Percentiles rank a stretch among this genome's conserved stretches.
Evolutionary conservation across 2,888 invertebrate genomes (phyloP).

Genomic region (Cryptocheilus praepositus): DNA sequence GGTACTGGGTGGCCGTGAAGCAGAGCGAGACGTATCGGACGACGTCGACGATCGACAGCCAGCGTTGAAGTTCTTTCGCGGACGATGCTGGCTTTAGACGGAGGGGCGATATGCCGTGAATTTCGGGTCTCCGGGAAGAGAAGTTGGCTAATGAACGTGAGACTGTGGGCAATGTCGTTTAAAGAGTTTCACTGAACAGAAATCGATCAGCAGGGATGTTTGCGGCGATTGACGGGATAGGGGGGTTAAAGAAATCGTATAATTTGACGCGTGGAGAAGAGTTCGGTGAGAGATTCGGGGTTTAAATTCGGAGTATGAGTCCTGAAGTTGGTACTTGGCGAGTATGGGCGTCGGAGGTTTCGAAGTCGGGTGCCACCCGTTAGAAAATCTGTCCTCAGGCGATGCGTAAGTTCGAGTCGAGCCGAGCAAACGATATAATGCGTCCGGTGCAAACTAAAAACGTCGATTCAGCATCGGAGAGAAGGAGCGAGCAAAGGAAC

Average conservation of each 20-base stretch:
- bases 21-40: slow-evolving; percentile 15
- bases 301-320: too few relatives aligned
- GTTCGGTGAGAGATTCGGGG: not conserved
- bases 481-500: not conserved
- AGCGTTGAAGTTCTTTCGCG: not conserved
- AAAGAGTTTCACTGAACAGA: too few relatives aligned
- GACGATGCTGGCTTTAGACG: not conserved
- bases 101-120: too few relatives aligned
- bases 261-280: not conserved
- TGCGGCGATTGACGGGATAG: too few relatives aligned
- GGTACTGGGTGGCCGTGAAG: slow-evolving; percentile 40
- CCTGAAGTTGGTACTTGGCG: too few relatives aligned
- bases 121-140: too few relatives aligned
- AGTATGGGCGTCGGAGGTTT: too few relatives aligned
- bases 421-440: slow-evolving; percentile 37
- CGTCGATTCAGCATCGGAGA: slow-evolving; percentile 33
- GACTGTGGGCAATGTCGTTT: too few relatives aligned
- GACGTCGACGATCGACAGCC: too few relatives aligned
- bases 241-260: too few relatives aligned
- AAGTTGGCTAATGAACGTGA: too few relatives aligned
- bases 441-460: slow-evolving; percentile 50
- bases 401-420: slow-evolving; percentile 26
- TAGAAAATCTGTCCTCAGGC: slow-evolving; percentile 27
- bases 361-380: slow-evolving; percentile 26
- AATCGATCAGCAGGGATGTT: too few relatives aligned